Evolutionary conservation across 2,888 invertebrate genomes (phyloP).

Genomic region (Mesopsocus fuscifrons): DNA sequence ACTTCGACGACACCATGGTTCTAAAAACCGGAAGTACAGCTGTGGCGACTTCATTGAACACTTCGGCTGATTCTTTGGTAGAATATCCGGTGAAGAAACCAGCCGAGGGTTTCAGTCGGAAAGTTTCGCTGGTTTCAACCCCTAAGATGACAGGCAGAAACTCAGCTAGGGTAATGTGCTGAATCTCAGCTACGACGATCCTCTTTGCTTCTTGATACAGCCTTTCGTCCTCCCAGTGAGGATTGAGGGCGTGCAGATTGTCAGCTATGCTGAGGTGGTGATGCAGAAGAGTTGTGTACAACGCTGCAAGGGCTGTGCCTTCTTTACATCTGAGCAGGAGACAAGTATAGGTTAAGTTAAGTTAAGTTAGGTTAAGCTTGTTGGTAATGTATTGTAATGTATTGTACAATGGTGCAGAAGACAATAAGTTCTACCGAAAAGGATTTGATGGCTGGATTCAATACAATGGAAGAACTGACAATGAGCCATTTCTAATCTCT

Average conservation of each 20-base stretch:
- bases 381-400: constrained; percentile 10
- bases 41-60: constrained; percentile 58
- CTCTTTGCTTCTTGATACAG: constrained; percentile 57
- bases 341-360: background rate
- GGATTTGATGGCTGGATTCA: background rate
- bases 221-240: constrained; percentile 60
- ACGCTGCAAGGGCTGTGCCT: constrained; percentile 43
- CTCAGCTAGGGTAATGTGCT: constrained; percentile 69
- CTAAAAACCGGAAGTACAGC: constrained; percentile 52
- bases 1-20: constrained; percentile 50
- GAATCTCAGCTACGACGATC: constrained; percentile 57
- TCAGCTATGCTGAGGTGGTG: constrained; percentile 68
- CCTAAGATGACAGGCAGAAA: constrained; percentile 61
- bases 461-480: no score
- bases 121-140: constrained; percentile 43
- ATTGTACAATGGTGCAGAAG: background rate
- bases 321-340: constrained; percentile 32
- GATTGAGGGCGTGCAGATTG: constrained; percentile 45
- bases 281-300: constrained; percentile 49
- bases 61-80: constrained; percentile 56
- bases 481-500: no score
- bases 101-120: constrained; percentile 31
- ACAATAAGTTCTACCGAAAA: background rate
- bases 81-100: constrained; percentile 68
- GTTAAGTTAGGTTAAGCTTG: background rate